Conservation (phyloP, 2,113 vertebrate genomes). For the Merops nubicus region DNA sequence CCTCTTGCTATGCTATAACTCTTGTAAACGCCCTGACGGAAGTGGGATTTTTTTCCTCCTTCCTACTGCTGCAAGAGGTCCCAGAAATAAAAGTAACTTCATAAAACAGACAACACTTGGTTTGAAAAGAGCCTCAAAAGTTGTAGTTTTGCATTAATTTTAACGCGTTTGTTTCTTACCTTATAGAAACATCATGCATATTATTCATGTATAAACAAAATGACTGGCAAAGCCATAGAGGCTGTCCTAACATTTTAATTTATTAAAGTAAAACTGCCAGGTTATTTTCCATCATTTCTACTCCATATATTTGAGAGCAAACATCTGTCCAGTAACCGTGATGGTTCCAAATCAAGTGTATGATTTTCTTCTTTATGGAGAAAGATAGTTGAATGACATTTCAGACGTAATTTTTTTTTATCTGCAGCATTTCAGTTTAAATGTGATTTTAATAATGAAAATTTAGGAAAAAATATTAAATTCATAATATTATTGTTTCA, state of each 20-base stretch:
- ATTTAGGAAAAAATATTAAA: background rate
- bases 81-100: background rate
- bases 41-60: conserved; percentile 39
- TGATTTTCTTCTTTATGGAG: background rate
- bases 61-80: conserved; percentile 15
- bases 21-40: conserved; percentile 32
- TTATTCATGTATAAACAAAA: conserved; percentile 15
- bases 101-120: background rate
- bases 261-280: background rate
- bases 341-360: background rate
- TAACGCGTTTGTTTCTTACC: background rate
- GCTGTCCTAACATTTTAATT: background rate
- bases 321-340: conserved; percentile 19
- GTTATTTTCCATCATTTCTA: conserved; percentile 15
- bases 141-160: background rate
- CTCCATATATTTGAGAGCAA: conserved; percentile 18
- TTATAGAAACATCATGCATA: background rate
- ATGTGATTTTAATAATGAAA: background rate
- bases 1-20: conserved; percentile 35
- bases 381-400: background rate
- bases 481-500: background rate
- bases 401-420: background rate
- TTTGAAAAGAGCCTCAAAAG: background rate
- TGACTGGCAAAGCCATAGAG: conserved; percentile 10
- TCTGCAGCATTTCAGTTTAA: background rate